Percentiles rank a stretch among this genome's conserved stretches.
Conservation (phyloP, 2,888 invertebrate species). For the Ochropacha duplaris region DNA sequence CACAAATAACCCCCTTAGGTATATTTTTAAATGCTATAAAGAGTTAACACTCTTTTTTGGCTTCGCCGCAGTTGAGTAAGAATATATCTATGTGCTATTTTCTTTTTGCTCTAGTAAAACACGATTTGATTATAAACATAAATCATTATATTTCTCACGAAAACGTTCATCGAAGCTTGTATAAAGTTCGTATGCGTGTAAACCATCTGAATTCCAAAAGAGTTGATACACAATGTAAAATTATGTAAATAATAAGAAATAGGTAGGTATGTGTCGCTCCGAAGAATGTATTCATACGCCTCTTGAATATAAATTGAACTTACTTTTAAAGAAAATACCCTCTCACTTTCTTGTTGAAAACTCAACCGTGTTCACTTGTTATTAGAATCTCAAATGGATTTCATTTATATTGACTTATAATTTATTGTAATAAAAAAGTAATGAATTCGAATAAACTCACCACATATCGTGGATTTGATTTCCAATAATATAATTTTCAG, state of each 20-base stretch:
- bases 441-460: too few relatives aligned
- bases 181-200: constrained; percentile 37
- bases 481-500: too few relatives aligned
- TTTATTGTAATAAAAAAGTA: neutral
- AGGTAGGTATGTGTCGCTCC: constrained; percentile 42
- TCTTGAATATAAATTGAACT: constrained; percentile 58
- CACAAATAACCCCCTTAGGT: too few relatives aligned
- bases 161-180: constrained; percentile 12
- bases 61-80: too few relatives aligned
- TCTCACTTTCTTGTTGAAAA: constrained; percentile 4
- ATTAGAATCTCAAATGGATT: neutral
- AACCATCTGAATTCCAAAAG: constrained; percentile 44
- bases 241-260: constrained; percentile 60
- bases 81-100: too few relatives aligned
- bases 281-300: constrained; percentile 44
- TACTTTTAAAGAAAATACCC: constrained; percentile 50
- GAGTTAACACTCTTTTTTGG: too few relatives aligned
- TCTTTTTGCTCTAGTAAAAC: neutral
- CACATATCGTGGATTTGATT: too few relatives aligned
- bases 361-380: neutral
- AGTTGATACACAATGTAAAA: constrained; percentile 44
- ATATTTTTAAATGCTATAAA: too few relatives aligned
- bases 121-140: neutral
- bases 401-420: too few relatives aligned
- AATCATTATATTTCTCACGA: constrained; percentile 7